Evolutionary conservation across 2,888 invertebrate species (phyloP), one percentile per base, ranked within the genome.

Genomic region (Parochlus steinenii): DNA sequence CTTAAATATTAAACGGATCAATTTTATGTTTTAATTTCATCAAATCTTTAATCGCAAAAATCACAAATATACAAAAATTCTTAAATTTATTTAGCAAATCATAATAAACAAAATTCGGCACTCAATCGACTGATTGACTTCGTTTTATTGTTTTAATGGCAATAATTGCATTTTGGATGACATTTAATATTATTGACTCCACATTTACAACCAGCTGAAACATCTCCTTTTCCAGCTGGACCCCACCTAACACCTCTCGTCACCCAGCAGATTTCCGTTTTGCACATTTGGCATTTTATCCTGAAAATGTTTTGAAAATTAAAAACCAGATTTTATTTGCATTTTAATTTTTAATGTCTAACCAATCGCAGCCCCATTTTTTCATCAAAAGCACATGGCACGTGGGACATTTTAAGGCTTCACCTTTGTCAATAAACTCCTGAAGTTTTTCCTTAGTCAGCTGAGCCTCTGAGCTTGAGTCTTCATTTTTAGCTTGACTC

Each of bases 281-380:
- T 83, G 59, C 90, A 90, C 62, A 87, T 83, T 2, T 82, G 78
- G 57, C 90, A 90, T 44, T 79, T 69, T 35, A 90, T n/a, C n/a
- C n/a, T n/a, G n/a, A n/a, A n/a, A n/a, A n/a, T n/a, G n/a, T n/a
- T n/a, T n/a, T n/a, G n/a, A n/a, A n/a, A n/a, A n/a, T n/a, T n/a
- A n/a, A n/a, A n/a, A n/a, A n/a, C n/a, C n/a, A n/a, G n/a, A n/a
- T n/a, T n/a, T n/a, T n/a, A n/a, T n/a, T n/a, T n/a, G n/a, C n/a
- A n/a, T n/a, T n/a, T n/a, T n/a, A n/a, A n/a, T n/a, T n/a, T n/a
- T n/a, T n/a, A n/a, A n/a, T n/a, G n/a, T n/a, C n/a, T n/a, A n/a
- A 64, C 86, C 87, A 87, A 58, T 90, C 89, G 61, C 90, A 90
- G 42, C 90, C 90, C 78, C 82, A 85, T 62, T 86, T 87, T 58